Evolutionary conservation across 2,888 invertebrate genomes (phyloP).

Genomic region (Lithophane socia): DNA sequence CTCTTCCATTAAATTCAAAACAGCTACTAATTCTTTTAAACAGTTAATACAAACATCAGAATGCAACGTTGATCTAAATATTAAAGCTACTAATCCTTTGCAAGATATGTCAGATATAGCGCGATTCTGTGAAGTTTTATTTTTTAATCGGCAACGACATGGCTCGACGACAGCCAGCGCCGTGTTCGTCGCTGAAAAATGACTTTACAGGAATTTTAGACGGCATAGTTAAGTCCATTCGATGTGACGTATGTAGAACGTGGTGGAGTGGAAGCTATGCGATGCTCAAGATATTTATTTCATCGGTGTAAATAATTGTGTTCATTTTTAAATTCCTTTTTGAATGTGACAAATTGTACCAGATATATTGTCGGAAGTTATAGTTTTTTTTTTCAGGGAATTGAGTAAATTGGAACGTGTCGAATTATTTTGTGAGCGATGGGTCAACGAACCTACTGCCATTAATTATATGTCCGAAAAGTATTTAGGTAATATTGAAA

Average conservation of each 20-base stretch:
- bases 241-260: slow-evolving; percentile 48
- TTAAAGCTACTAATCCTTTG: slow-evolving; percentile 53
- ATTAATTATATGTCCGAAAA: not conserved
- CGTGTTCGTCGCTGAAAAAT: slow-evolving; percentile 74
- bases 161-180: slow-evolving; percentile 59
- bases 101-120: slow-evolving; percentile 51
- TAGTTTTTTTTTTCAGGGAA: slow-evolving; percentile 26
- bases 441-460: slow-evolving; percentile 32
- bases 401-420: slow-evolving; percentile 26
- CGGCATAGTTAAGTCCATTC: slow-evolving; percentile 50
- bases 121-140: slow-evolving; percentile 67
- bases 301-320: not conserved
- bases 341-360: slow-evolving; percentile 35
- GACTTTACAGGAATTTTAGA: slow-evolving; percentile 77
- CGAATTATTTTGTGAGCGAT: slow-evolving; percentile 14
- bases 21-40: slow-evolving; percentile 58
- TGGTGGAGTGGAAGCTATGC: slow-evolving; percentile 45
- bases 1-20: slow-evolving; percentile 34
- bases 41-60: slow-evolving; percentile 54
- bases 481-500: slow-evolving; percentile 3
- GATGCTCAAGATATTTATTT: slow-evolving; percentile 23
- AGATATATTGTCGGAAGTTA: slow-evolving; percentile 10
- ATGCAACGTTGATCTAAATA: slow-evolving; percentile 59
- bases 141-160: slow-evolving; percentile 67
- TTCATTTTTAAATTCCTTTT: slow-evolving; percentile 26